These are phyloP conservation scores for Mormoops blainvillei DNA, from an alignment of 2,113 vertebrate genomes.

Conservation along the genomic window DNA sequence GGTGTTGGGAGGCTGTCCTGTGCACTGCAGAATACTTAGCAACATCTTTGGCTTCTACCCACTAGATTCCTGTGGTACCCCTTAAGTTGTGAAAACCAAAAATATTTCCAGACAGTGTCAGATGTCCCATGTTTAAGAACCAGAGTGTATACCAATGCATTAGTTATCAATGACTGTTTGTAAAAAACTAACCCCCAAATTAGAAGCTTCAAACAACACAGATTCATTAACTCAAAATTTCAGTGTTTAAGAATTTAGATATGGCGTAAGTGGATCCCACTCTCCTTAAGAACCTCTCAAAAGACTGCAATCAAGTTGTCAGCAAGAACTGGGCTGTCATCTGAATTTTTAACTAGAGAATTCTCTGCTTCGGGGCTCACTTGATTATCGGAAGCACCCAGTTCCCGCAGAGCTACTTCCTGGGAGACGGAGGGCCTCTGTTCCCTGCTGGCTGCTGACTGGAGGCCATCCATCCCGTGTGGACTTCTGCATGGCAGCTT, in stretches of 20 bases:
- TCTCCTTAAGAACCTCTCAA: not conserved
- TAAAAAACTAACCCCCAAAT: not conserved
- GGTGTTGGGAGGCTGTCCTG: not conserved
- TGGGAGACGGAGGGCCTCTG: not conserved
- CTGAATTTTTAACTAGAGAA: not conserved
- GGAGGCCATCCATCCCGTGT: not conserved
- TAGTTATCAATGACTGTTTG: not conserved
- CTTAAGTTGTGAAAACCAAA: not conserved
- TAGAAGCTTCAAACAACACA: not conserved
- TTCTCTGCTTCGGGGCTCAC: not conserved
- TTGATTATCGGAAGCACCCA: not conserved
- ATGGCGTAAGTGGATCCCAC: not conserved
- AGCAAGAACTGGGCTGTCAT: not conserved
- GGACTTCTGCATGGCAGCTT: not conserved
- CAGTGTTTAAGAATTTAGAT: not conserved
- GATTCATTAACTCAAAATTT: not conserved
- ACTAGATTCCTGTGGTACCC: not conserved
- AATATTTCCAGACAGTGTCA: not conserved
- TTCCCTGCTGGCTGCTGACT: not conserved
- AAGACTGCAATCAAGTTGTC: not conserved
- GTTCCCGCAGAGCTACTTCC: accelerated
- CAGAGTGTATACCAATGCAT: not conserved
- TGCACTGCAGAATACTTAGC: not conserved
- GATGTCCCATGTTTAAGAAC: not conserved
- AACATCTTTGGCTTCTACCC: not conserved